A percentile compares a stretch with the other conserved stretches of the same genome.
These are phyloP conservation scores for Archivesica marissinica DNA, from an alignment of 1,140 invertebrate species.

Conservation along the genomic window DNA sequence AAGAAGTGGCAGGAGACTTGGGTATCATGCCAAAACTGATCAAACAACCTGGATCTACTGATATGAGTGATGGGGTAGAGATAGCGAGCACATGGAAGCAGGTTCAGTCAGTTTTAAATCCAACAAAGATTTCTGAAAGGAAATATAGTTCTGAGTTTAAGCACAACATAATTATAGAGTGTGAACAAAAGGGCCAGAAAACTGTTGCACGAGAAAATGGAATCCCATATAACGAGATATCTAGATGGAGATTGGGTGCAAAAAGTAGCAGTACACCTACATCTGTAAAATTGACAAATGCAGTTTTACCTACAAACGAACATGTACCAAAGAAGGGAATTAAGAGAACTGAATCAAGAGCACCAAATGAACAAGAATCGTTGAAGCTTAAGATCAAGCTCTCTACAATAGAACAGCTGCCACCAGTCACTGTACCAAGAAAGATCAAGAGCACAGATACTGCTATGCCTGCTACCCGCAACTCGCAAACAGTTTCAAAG, in stretches of 20 bases:
- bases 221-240: constrained; percentile 59
- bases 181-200: constrained; percentile 47
- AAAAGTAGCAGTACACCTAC: not conserved
- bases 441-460: not conserved
- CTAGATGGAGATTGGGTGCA: constrained; percentile 49
- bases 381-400: constrained; percentile 51
- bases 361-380: constrained; percentile 16
- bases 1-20: constrained; percentile 45
- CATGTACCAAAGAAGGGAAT: not conserved
- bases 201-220: constrained; percentile 21
- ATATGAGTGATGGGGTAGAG: constrained; percentile 17
- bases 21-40: constrained; percentile 57
- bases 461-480: not conserved
- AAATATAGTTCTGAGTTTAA: constrained; percentile 55
- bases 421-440: not conserved
- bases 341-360: constrained; percentile 4
- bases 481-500: not conserved
- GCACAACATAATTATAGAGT: constrained; percentile 39
- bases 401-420: not conserved
- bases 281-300: not conserved
- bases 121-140: not conserved
- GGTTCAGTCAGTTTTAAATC: constrained; percentile 53
- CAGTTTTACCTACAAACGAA: not conserved
- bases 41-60: not conserved
- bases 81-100: constrained; percentile 62